Evolutionary conservation across 2,888 invertebrate genomes (phyloP).

Genomic region (Shargacucullia verbasci): DNA sequence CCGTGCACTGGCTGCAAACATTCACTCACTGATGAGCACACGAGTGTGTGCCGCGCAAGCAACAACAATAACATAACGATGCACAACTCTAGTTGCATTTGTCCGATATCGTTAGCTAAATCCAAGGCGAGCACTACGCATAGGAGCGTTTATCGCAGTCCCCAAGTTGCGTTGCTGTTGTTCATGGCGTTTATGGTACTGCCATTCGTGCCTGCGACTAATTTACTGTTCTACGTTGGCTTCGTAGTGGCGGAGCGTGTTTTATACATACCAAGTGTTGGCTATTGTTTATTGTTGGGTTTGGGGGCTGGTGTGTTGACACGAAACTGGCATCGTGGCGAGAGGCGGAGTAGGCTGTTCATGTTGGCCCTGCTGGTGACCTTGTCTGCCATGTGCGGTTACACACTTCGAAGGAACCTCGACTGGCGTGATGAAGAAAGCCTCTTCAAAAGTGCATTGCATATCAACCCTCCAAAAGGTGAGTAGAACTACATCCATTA

Average conservation of each 20-base stretch:
- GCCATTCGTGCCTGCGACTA: slow-evolving; percentile 98
- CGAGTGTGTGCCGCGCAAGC: slow-evolving; percentile 91
- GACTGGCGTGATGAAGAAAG: slow-evolving; percentile 98
- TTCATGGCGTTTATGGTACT: slow-evolving; percentile 94
- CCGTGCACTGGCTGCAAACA: slow-evolving; percentile 92
- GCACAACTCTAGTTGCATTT: slow-evolving; percentile 85
- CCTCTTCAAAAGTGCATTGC: slow-evolving; percentile 96
- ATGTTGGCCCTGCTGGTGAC: slow-evolving; percentile 87
- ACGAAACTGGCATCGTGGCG: slow-evolving; percentile 81
- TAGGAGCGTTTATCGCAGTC: slow-evolving; percentile 76
- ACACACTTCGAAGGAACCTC: slow-evolving; percentile 94
- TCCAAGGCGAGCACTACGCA: slow-evolving; percentile 70
- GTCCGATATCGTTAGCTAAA: slow-evolving; percentile 72
- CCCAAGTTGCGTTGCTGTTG: slow-evolving; percentile 87
- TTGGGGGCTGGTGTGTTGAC: slow-evolving; percentile 90
- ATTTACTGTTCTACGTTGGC: slow-evolving; percentile 99
- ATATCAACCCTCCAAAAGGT: slow-evolving; percentile 99
- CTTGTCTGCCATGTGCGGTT: slow-evolving; percentile 92
- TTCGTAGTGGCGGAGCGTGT: slow-evolving; percentile 99
- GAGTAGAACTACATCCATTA: slow-evolving; percentile 62
- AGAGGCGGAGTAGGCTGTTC: slow-evolving; percentile 79
- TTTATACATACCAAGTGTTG: slow-evolving; percentile 98
- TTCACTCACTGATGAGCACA: slow-evolving; percentile 91
- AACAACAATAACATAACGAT: slow-evolving; percentile 92
- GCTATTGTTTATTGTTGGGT: slow-evolving; percentile 96